phyloP scores from a whole-genome alignment of 1,140 invertebrate genomes.

The Trichonephila inaurata region DNA sequence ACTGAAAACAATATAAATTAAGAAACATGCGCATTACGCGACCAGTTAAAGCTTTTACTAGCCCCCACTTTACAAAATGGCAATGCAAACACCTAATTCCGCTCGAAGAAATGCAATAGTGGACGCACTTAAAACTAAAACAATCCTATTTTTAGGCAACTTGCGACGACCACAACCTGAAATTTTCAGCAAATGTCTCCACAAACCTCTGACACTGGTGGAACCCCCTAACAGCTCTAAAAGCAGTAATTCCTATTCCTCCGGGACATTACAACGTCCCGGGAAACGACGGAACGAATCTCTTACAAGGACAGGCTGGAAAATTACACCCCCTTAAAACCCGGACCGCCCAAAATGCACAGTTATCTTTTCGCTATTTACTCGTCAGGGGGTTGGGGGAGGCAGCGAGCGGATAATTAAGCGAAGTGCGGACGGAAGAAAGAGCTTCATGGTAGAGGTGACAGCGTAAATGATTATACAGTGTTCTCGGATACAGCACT shows the following conservation, averaged over 20 bases:
- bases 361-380: background rate
- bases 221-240: background rate
- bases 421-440: background rate
- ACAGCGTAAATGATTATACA: background rate
- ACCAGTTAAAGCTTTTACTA: too few species aligned
- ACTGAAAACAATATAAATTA: too few species aligned
- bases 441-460: background rate
- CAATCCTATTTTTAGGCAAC: too few species aligned
- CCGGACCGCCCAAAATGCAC: background rate
- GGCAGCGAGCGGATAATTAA: background rate
- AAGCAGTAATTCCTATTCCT: background rate
- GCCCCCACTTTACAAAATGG: too few species aligned
- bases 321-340: conserved; percentile 15
- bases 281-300: background rate
- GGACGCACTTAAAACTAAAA: too few species aligned
- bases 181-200: too few species aligned
- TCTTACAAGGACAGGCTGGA: background rate
- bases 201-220: too few species aligned
- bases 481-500: background rate
- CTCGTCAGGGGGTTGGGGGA: background rate
- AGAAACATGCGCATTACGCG: too few species aligned
- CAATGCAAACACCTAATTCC: too few species aligned
- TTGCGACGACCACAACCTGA: too few species aligned
- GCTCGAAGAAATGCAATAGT: too few species aligned
- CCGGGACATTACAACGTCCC: background rate